Conservation (phyloP, 2,797 vertebrate genomes). For the Sebastes reedi region DNA sequence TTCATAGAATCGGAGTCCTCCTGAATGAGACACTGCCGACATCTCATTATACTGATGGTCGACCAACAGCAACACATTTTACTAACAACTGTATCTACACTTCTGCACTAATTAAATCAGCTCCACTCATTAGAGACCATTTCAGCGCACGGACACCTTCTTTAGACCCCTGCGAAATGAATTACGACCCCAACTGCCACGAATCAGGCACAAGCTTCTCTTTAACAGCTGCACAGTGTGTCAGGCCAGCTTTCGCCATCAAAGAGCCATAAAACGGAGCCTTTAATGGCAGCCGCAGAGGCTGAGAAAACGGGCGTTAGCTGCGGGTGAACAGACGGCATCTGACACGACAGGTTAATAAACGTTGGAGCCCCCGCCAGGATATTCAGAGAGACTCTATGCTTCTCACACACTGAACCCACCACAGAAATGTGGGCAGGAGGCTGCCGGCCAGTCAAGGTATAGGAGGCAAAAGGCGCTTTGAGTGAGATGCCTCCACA, state of each 20-base stretch:
- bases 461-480: neutral
- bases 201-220: slow-evolving; percentile 37
- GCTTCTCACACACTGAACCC: slow-evolving; percentile 6
- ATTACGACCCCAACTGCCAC: slow-evolving; percentile 47
- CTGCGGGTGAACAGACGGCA: slow-evolving; percentile 63
- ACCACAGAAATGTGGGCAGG: slow-evolving; percentile 7
- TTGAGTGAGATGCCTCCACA: neutral
- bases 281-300: slow-evolving; percentile 48
- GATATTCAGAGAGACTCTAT: slow-evolving; percentile 48
- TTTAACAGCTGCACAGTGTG: slow-evolving; percentile 54
- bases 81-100: slow-evolving; percentile 1
- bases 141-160: slow-evolving; percentile 21
- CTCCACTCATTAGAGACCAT: slow-evolving; percentile 2
- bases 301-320: slow-evolving; percentile 48
- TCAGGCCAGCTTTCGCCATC: slow-evolving; percentile 53
- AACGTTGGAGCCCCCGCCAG: slow-evolving; percentile 59
- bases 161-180: slow-evolving; percentile 36
- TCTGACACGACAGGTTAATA: slow-evolving; percentile 71
- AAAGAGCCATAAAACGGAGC: slow-evolving; percentile 59
- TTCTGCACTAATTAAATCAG: slow-evolving; percentile 11
- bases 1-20: neutral
- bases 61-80: neutral
- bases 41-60: neutral
- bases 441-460: slow-evolving; percentile 7
- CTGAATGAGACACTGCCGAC: neutral